These are phyloP conservation scores for Drosophila insularis DNA, from an alignment of 1,140 invertebrate genomes.

Conservation along the genomic window DNA sequence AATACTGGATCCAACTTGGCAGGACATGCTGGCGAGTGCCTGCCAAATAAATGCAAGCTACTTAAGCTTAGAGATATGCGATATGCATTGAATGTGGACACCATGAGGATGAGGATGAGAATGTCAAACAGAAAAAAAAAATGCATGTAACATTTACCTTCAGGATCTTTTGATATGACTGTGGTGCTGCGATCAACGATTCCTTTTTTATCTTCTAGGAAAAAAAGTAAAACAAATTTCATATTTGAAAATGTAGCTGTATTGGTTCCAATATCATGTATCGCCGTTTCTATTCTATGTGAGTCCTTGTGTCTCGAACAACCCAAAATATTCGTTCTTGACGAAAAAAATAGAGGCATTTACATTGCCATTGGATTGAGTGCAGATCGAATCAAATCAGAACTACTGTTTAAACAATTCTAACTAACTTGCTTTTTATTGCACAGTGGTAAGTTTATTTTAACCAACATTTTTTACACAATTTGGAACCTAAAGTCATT, in stretches of 20 bases:
- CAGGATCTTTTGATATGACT: conserved; percentile 96
- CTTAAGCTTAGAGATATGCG: neutral
- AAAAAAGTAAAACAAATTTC: conserved; percentile 63
- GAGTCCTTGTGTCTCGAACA: neutral
- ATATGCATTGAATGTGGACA: neutral
- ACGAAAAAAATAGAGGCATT: neutral
- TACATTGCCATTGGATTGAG: neutral
- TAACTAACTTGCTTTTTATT: neutral
- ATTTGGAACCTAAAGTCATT: no score
- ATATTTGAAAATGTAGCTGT: conserved; percentile 52
- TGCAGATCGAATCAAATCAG: neutral
- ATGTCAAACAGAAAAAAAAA: conserved; percentile 13
- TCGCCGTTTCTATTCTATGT: conserved; percentile 3
- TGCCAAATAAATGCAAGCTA: conserved; percentile 6
- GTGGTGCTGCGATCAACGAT: conserved; percentile 96
- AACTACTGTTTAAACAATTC: neutral
- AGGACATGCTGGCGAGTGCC: conserved; percentile 3
- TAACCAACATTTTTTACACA: neutral
- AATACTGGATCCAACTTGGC: conserved; percentile 6
- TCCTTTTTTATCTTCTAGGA: conserved; percentile 92
- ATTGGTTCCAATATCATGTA: conserved; percentile 29
- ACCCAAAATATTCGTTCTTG: neutral
- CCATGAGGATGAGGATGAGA: conserved; percentile 3
- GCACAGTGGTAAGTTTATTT: neutral
- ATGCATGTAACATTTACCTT: conserved; percentile 84